These are phyloP conservation scores for Thera obeliscata DNA, from an alignment of 2,888 invertebrate species.

Conservation along the genomic window DNA sequence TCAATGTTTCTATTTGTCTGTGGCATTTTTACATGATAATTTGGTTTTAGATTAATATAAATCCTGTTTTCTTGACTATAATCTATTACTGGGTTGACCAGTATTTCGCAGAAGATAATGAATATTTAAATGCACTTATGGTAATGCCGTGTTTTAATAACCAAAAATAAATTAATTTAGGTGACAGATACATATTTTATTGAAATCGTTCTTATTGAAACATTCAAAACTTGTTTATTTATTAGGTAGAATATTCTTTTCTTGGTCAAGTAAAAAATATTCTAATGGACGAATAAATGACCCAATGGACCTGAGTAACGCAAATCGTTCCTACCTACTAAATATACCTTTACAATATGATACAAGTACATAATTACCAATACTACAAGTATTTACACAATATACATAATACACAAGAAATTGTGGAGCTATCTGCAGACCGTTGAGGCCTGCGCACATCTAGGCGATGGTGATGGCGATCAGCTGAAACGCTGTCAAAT, in stretches of 20 bases:
- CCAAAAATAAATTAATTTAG: not conserved
- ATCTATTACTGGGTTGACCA: conserved; percentile 41
- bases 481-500: no score
- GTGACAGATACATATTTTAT: not conserved
- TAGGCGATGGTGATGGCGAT: no score
- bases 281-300: not conserved
- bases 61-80: conserved; percentile 66
- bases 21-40: conserved; percentile 59
- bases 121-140: conserved; percentile 2
- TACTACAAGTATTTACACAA: no score
- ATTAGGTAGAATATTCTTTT: not conserved
- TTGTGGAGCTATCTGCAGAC: no score
- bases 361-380: no score
- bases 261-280: not conserved
- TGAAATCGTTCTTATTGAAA: not conserved
- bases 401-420: no score
- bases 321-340: no score
- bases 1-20: conserved; percentile 62
- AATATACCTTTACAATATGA: no score
- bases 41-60: conserved; percentile 32
- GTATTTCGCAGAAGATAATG: conserved; percentile 7
- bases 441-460: no score
- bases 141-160: not conserved
- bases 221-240: not conserved
- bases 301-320: no score